These are phyloP conservation scores for Babyrousa celebensis DNA, from an alignment of 2,797 vertebrate genomes.

Conservation along the genomic window DNA sequence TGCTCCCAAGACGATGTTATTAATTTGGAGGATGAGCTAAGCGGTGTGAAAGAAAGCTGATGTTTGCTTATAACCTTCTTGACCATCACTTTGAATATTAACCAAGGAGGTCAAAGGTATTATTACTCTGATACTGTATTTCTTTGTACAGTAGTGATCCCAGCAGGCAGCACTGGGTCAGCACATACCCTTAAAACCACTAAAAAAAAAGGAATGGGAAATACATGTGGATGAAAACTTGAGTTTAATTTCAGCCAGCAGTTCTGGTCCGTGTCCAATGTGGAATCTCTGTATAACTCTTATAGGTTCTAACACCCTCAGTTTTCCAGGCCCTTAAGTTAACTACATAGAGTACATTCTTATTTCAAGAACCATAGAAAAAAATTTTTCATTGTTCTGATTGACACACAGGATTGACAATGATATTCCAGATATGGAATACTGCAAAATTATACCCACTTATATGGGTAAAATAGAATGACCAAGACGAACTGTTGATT, in stretches of 20 bases:
- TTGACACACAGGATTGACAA: neutral
- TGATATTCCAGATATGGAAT: neutral
- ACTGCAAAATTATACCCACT: neutral
- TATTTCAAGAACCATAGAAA: neutral
- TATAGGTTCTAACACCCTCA: neutral
- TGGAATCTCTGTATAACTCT: neutral
- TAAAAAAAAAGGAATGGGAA: constrained; percentile 7
- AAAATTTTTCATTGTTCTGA: neutral
- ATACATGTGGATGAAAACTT: neutral
- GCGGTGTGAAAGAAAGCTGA: constrained; percentile 90
- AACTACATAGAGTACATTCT: neutral
- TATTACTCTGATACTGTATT: constrained; percentile 86
- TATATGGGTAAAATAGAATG: neutral
- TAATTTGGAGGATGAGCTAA: constrained; percentile 91
- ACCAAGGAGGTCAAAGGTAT: constrained; percentile 87
- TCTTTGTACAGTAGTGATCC: constrained; percentile 63
- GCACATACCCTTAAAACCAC: neutral
- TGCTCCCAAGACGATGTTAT: constrained; percentile 88
- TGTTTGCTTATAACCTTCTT: constrained; percentile 90
- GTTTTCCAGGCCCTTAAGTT: neutral
- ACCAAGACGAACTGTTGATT: neutral
- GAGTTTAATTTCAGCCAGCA: neutral
- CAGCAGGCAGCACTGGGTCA: constrained; percentile 43
- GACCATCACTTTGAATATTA: constrained; percentile 89
- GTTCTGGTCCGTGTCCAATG: neutral